These are phyloP conservation scores for Drosophila pallidifrons DNA, from an alignment of 1,140 invertebrate genomes.

Conservation along the genomic window DNA sequence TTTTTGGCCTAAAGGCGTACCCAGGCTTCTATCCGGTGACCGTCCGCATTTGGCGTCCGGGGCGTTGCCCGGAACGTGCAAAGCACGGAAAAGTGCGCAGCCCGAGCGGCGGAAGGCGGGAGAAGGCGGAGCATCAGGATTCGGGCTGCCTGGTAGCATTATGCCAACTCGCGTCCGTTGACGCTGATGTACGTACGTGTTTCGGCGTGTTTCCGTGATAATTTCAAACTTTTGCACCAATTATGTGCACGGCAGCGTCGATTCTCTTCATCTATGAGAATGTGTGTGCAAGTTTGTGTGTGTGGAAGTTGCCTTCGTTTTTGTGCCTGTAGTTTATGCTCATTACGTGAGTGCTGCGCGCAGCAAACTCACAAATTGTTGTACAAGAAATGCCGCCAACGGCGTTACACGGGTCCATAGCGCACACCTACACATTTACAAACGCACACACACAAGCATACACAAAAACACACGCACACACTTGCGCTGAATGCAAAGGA, in stretches of 20 bases:
- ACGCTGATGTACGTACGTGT: slow-evolving; percentile 78
- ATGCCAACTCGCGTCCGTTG: slow-evolving; percentile 76
- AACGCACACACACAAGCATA: slow-evolving; percentile 31
- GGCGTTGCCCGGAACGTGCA: slow-evolving; percentile 22
- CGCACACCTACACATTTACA: slow-evolving; percentile 21
- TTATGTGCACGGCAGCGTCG: slow-evolving; percentile 78
- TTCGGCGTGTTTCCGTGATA: slow-evolving; percentile 81
- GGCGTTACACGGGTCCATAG: slow-evolving; percentile 55
- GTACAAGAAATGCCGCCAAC: slow-evolving; percentile 75
- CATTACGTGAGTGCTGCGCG: slow-evolving; percentile 79
- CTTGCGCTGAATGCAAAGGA: slow-evolving; percentile 44
- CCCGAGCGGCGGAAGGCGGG: background rate
- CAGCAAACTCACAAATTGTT: slow-evolving; percentile 79
- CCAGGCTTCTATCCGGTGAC: slow-evolving; percentile 1
- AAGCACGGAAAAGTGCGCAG: background rate
- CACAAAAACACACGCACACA: slow-evolving; percentile 2
- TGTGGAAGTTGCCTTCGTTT: slow-evolving; percentile 46
- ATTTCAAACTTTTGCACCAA: slow-evolving; percentile 83
- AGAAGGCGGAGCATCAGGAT: slow-evolving; percentile 1
- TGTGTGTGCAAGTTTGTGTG: slow-evolving; percentile 22
- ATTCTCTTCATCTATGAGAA: slow-evolving; percentile 53
- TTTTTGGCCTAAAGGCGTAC: slow-evolving; percentile 56
- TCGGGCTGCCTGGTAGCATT: slow-evolving; percentile 49
- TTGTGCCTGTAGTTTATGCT: slow-evolving; percentile 81
- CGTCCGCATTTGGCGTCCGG: slow-evolving; percentile 20